Percentiles rank a stretch among this genome's conserved stretches.
These are phyloP conservation scores for Ashinkailepas kermadecensis DNA, from an alignment of 2,888 invertebrate species.

Conservation along the genomic window DNA sequence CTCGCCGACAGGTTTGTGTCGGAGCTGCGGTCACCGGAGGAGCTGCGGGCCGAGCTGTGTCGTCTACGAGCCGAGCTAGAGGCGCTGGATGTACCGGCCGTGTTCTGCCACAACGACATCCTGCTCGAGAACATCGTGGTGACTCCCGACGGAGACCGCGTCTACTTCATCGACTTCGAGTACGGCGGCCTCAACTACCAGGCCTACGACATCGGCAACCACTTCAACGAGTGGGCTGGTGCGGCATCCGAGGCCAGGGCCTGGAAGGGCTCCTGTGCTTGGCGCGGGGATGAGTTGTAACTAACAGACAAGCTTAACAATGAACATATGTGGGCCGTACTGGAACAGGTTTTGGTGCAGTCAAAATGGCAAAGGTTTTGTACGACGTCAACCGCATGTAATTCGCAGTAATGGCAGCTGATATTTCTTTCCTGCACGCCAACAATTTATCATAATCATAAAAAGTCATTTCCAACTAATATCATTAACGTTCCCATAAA, in stretches of 20 bases:
- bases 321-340: no score
- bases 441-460: no score
- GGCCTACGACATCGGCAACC: constrained; percentile 94
- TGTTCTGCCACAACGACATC: constrained; percentile 96
- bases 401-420: no score
- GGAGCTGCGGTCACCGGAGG: constrained; percentile 39
- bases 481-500: no score
- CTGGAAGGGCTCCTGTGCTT: background rate
- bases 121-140: constrained; percentile 89
- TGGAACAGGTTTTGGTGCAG: no score
- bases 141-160: constrained; percentile 54
- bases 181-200: constrained; percentile 91
- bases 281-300: background rate
- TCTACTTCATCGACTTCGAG: constrained; percentile 95
- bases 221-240: constrained; percentile 96
- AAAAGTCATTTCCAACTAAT: no score
- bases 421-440: no score
- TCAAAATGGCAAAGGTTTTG: no score
- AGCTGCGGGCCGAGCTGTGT: constrained; percentile 61
- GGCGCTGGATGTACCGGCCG: constrained; percentile 57
- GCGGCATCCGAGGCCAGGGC: constrained; percentile 31
- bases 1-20: background rate
- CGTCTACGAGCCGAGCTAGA: constrained; percentile 58
- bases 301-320: background rate
- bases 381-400: no score